Evolutionary conservation across 2,888 invertebrate species (phyloP).

Genomic region (Nycteola revayana): DNA sequence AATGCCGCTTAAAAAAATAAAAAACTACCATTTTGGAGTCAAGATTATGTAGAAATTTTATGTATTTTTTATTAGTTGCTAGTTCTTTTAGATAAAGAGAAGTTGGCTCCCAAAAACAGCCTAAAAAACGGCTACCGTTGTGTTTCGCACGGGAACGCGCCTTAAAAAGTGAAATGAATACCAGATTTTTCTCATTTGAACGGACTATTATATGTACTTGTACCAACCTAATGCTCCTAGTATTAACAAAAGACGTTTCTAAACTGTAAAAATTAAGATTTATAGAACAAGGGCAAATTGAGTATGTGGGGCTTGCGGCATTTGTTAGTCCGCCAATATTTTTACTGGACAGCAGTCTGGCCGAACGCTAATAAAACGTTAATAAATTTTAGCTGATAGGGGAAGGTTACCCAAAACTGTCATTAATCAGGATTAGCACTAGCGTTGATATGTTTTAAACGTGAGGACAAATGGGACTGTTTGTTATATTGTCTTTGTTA

Average conservation of each 20-base stretch:
- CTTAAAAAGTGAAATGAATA: too few species aligned
- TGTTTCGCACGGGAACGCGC: too few species aligned
- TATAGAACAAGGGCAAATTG: constrained; percentile 12
- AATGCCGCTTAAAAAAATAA: too few species aligned
- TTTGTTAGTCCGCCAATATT: constrained; percentile 21
- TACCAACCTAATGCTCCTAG: too few species aligned
- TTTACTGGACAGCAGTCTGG: constrained; percentile 12
- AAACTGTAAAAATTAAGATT: constrained; percentile 17
- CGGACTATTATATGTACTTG: too few species aligned
- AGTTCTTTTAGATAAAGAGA: too few species aligned
- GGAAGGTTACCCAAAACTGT: constrained; percentile 25
- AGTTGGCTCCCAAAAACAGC: too few species aligned
- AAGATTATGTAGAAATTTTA: too few species aligned
- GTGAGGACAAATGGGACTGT: constrained; percentile 27
- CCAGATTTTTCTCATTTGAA: too few species aligned
- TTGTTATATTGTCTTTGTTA: constrained; percentile 16
- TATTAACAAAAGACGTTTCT: neutral
- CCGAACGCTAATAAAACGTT: constrained; percentile 29
- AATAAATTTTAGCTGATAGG: constrained; percentile 31
- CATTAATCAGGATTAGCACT: constrained; percentile 36
- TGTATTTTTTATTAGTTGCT: too few species aligned
- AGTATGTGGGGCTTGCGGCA: constrained; percentile 6
- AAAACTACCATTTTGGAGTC: too few species aligned
- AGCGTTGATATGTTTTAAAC: constrained; percentile 27
- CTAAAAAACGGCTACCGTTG: too few species aligned